Percentiles rank a stretch among this genome's conserved stretches.
Evolutionary conservation across 2,888 invertebrate genomes (phyloP).

Genomic region (Euproctis similis): DNA sequence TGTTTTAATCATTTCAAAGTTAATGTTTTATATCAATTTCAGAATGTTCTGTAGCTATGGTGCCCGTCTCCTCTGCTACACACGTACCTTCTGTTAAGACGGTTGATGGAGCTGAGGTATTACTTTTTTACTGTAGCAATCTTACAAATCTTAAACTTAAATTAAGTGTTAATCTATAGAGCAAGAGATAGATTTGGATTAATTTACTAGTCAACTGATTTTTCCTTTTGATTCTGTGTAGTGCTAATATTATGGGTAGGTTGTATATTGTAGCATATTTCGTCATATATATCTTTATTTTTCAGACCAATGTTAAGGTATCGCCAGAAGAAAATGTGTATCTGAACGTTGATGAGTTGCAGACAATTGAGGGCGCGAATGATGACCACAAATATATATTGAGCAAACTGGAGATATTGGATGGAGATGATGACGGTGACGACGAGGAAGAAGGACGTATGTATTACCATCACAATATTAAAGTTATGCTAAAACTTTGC

Average conservation of each 20-base stretch:
- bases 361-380: slow-evolving; percentile 10
- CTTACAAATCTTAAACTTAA: too few species aligned
- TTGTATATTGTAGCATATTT: too few species aligned
- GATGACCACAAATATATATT: slow-evolving; percentile 30
- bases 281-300: not conserved
- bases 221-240: too few species aligned
- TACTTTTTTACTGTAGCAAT: too few species aligned
- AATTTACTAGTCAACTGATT: too few species aligned
- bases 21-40: slow-evolving; percentile 14
- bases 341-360: slow-evolving; percentile 30
- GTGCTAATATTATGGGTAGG: too few species aligned
- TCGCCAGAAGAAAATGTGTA: slow-evolving; percentile 17
- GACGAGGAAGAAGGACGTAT: slow-evolving; percentile 37
- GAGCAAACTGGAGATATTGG: slow-evolving; percentile 39
- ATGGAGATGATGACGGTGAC: slow-evolving; percentile 24
- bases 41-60: slow-evolving; percentile 34
- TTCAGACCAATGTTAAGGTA: not conserved
- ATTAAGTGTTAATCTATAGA: too few species aligned
- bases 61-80: slow-evolving; percentile 16
- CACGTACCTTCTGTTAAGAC: slow-evolving; percentile 19
- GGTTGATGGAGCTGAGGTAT: slow-evolving; percentile 22
- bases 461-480: too few species aligned
- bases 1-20: too few species aligned
- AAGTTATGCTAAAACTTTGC: too few species aligned
- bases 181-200: too few species aligned